phyloP scores from a whole-genome alignment of 1,140 invertebrate species.

The Oryzaephilus surinamensis region DNA sequence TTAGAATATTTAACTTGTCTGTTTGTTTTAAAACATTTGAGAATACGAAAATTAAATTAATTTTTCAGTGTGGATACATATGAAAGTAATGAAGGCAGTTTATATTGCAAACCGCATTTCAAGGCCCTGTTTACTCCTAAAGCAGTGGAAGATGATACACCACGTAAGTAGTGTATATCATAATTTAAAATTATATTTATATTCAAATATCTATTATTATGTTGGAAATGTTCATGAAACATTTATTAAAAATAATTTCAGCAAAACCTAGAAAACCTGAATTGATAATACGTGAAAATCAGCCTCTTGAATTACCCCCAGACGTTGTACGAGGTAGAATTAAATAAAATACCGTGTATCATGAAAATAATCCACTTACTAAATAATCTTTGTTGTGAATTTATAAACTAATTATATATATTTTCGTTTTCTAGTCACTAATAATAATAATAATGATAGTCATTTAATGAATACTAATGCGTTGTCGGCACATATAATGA shows the following conservation, averaged over 20 bases:
- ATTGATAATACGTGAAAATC: constrained; percentile 84
- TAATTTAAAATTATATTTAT: background rate
- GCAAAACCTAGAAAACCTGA: constrained; percentile 65
- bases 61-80: constrained; percentile 74
- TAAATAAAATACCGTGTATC: background rate
- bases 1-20: no score
- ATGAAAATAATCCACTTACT: background rate
- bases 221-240: background rate
- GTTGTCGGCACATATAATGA: no score
- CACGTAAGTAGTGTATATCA: constrained; percentile 43
- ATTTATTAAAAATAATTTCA: constrained; percentile 23
- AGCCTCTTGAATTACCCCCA: constrained; percentile 76
- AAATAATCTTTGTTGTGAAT: background rate
- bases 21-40: no score
- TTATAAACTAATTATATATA: no score
- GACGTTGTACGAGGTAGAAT: constrained; percentile 78
- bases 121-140: constrained; percentile 85
- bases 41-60: no score
- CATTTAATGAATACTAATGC: no score
- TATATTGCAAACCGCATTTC: constrained; percentile 92
- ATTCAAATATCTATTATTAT: background rate
- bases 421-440: no score
- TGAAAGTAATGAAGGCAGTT: constrained; percentile 72
- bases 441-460: no score
- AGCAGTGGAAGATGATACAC: constrained; percentile 64